Base-by-base conservation (phyloP, 64 coral and sea anemone genomes). In the Anthopleura sola region DNA sequence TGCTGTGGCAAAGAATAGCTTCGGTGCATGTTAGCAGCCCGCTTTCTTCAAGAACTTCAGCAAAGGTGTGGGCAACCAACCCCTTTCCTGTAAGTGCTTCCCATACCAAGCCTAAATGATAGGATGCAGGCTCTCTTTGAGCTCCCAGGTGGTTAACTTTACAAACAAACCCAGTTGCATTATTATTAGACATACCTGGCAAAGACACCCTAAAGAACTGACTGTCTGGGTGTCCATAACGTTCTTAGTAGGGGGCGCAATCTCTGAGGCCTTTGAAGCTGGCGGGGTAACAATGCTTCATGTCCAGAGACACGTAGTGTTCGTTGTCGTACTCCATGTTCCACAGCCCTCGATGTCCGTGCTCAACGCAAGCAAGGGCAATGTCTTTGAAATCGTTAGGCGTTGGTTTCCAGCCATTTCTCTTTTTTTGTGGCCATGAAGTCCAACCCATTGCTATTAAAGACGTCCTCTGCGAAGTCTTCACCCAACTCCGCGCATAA, bases 201-300 rank as follows among this genome's bases (percentile, higher is more conserved):
- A 87, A 44, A 0, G n/a, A 6, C 12, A 87, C 31, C 10, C 36
- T n/a, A 9, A 77, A 18, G 74, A 87, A 78, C 12, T 19, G 16
- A 7, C 78, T 7, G 14, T 75, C 19, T 36, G 86, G 86, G 37
- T 87, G 86, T 4, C 85, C 85, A 24, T 78, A 87, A 0, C 47
- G 5, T 0, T 56, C 49, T 18, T 47, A 88, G n/a, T 57, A 88
- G 0, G 28, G 24, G 5, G 31, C 6, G 7, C 71, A 33, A 16
- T 86, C 84, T 1, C 84, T 60, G 3, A 16, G 1, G 0, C 75
- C 75, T 21, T 81, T 24, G 11, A 88, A 88, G 55, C 36, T 68
- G 18, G 86, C 86, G 0, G 77, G 78, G 18, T 88, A 88, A 39
- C 78, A 88, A 9, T 56, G n/a, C 29, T 88, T 81, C 76, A 88